These are phyloP conservation scores for Drosophila tropicalis DNA, from an alignment of 1,140 invertebrate species.

Conservation along the genomic window DNA sequence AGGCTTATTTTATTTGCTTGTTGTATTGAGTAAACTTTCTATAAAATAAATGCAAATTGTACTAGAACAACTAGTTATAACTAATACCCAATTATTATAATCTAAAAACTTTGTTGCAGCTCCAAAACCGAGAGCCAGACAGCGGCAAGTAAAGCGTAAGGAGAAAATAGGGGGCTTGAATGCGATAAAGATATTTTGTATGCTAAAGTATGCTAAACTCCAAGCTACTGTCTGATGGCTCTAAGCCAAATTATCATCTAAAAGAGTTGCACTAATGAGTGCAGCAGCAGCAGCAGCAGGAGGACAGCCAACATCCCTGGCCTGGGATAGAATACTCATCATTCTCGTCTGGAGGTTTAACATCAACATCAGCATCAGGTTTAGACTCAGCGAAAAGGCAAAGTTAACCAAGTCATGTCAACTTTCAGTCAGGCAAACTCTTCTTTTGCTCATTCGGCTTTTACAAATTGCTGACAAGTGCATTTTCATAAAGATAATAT, in stretches of 20 bases:
- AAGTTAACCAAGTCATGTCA: slow-evolving; percentile 24
- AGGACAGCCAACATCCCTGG: not conserved
- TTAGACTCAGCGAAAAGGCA: not conserved
- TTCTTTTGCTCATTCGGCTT: slow-evolving; percentile 16
- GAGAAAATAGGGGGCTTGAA: not conserved
- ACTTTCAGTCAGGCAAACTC: slow-evolving; percentile 1
- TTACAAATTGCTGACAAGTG: slow-evolving; percentile 67
- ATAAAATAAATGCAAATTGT: not conserved
- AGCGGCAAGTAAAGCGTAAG: not conserved
- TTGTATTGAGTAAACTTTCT: no score
- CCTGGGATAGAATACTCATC: not conserved
- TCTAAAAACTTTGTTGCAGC: not conserved
- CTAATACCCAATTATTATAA: slow-evolving; percentile 7
- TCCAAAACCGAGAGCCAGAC: not conserved
- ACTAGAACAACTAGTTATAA: not conserved
- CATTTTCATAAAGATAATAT: slow-evolving; percentile 62
- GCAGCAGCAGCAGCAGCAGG: slow-evolving; percentile 46
- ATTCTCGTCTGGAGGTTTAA: slow-evolving; percentile 1
- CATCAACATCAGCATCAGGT: slow-evolving; percentile 23
- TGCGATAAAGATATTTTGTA: slow-evolving; percentile 1
- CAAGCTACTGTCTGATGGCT: slow-evolving; percentile 27
- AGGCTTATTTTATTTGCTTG: no score
- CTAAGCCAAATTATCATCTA: slow-evolving; percentile 69
- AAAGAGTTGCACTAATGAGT: slow-evolving; percentile 67
- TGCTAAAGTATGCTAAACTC: slow-evolving; percentile 17